A percentile compares a stretch with the other conserved stretches of the same genome.
phyloP scores from a whole-genome alignment of 1,140 invertebrate species.

The Cherax destructor region DNA sequence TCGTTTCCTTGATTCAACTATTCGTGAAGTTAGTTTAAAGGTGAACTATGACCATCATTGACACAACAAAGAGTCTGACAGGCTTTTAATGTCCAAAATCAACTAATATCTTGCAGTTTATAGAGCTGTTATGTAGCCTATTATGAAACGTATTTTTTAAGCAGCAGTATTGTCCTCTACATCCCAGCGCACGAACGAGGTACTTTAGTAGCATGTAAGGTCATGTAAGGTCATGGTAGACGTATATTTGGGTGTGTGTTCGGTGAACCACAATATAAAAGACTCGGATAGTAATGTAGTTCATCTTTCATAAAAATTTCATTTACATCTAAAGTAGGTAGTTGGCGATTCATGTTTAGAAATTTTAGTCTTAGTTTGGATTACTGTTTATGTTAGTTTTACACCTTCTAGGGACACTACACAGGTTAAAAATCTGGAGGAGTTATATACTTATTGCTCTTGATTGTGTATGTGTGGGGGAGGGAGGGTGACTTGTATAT shows the following conservation, averaged over 20 bases:
- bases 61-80: no score
- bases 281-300: background rate
- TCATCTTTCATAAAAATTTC: background rate
- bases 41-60: no score
- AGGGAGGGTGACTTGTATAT: background rate
- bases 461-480: background rate
- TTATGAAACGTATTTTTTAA: background rate
- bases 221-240: background rate
- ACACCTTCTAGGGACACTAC: background rate
- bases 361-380: background rate
- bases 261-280: constrained; percentile 1
- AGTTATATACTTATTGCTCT: background rate
- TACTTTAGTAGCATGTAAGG: background rate
- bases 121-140: background rate
- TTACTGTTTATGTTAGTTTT: background rate
- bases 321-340: background rate
- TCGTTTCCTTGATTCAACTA: no score
- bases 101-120: background rate
- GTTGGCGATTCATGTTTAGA: background rate
- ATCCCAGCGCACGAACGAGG: background rate
- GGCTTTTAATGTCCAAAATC: no score
- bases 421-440: background rate
- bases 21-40: no score
- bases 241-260: background rate
- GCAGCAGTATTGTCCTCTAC: background rate